Base-by-base conservation (phyloP, 2,888 invertebrate genomes). In the Heliconius aoede region DNA sequence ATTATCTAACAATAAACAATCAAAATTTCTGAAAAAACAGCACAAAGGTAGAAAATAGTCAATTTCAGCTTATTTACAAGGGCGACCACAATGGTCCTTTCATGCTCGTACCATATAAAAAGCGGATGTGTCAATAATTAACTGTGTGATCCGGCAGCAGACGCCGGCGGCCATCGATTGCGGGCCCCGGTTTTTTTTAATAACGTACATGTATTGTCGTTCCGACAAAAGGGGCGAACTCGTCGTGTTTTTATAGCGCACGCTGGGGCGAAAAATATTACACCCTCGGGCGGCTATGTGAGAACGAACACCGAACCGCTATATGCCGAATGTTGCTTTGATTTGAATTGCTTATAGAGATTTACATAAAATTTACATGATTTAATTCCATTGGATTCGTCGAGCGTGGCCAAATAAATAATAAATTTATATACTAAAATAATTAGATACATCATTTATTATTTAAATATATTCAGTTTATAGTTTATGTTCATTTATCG, bases 51-150 rank as follows among this genome's bases (percentile, higher is more conserved):
- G 92, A 92, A 92, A 91, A 90, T 87, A 89, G 90, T 87, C 90
- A 88, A 87, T 89, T 91, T 85, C 86, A 86, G 85, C 65, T 78
- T 80, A 62, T 69, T 73, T 82, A 89, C 88, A 90, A 89, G 87
- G 88, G 82, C 86, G 81, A 85, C 88, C 88, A 91, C 91, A 91
- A 91, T 88, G 87, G 85, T 79, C 83, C 84, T 84, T 85, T 85
- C 83, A 82, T 83, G 82, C 82, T 81, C 84, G 82, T 83, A 85
- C 81, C 84, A 84, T 86, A 85, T 87, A 88, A 91, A 93, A 93
- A 92, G 90, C 91, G 92, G 93, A 93, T 92, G 93, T 92, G 93
- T 93, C 93, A 92, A 93, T 94, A 93, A 94, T 94, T 94, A 93
- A 92, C 93, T 90, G 90, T 89, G 89, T 89, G 93, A 93, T 91